Evolutionary conservation across 2,113 vertebrate species (phyloP).

Genomic region (Hyperopisus bebe): DNA sequence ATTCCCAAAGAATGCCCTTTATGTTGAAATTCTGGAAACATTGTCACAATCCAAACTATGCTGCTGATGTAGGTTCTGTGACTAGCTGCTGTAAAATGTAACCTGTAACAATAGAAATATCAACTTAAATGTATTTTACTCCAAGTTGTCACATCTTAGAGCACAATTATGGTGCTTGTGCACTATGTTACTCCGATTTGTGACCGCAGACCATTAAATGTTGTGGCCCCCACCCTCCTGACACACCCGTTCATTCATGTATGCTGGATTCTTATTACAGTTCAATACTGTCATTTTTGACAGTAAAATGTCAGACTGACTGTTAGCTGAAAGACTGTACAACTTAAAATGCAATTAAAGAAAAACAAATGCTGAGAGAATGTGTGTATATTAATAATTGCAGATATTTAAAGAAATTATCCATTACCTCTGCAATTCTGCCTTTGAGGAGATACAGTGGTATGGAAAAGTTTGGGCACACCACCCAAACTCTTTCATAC

Average conservation of each 20-base stretch:
- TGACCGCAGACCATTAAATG: not conserved
- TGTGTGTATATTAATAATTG: not conserved
- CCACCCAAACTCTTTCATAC: too few species aligned
- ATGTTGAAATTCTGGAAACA: not conserved
- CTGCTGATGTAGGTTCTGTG: not conserved
- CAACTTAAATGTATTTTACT: not conserved
- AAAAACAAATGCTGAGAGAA: not conserved
- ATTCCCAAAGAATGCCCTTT: not conserved
- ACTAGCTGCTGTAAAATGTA: not conserved
- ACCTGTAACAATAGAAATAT: not conserved
- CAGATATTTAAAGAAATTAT: not conserved
- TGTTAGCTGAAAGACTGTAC: not conserved
- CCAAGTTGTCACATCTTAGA: not conserved
- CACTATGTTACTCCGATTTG: not conserved
- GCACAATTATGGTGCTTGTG: not conserved
- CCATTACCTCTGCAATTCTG: not conserved
- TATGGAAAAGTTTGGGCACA: too few species aligned
- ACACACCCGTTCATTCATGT: not conserved
- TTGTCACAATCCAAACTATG: not conserved
- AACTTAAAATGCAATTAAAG: not conserved
- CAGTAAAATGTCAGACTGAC: not conserved
- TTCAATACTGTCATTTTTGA: not conserved
- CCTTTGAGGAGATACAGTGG: not conserved
- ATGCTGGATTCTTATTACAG: not conserved
- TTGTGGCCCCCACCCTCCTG: not conserved